phyloP scores from a whole-genome alignment of 1,140 invertebrate species.

The Oncopeltus fasciatus region DNA sequence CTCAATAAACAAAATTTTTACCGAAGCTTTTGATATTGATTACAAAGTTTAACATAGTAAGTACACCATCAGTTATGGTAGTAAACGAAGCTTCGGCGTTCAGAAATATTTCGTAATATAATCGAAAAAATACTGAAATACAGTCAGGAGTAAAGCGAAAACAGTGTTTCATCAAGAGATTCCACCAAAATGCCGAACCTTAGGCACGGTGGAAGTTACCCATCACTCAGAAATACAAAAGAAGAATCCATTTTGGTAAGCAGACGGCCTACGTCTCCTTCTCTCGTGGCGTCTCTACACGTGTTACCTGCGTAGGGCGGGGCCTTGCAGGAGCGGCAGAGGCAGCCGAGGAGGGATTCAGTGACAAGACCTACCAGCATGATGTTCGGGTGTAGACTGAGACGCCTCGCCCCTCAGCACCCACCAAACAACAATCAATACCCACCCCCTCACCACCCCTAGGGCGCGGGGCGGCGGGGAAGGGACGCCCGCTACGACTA shows the following conservation, averaged over 20 bases:
- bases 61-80: too few relatives aligned
- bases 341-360: slow-evolving; percentile 76
- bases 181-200: background rate
- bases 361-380: slow-evolving; percentile 74
- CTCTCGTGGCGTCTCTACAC: background rate
- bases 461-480: background rate
- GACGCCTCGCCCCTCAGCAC: background rate
- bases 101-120: too few relatives aligned
- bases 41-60: too few relatives aligned
- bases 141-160: too few relatives aligned
- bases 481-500: background rate
- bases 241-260: background rate
- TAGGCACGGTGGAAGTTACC: background rate
- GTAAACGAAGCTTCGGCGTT: too few relatives aligned
- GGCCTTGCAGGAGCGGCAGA: slow-evolving; percentile 75
- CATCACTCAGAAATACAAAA: background rate
- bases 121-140: too few relatives aligned
- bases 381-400: slow-evolving; percentile 28
- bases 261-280: too few relatives aligned
- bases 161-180: background rate
- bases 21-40: too few relatives aligned
- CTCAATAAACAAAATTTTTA: too few relatives aligned
- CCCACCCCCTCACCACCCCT: background rate
- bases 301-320: slow-evolving; percentile 50
- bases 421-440: slow-evolving; percentile 11